Evolutionary conservation across 2,888 invertebrate species (phyloP).

Genomic region (Drosophila demipolita): DNA sequence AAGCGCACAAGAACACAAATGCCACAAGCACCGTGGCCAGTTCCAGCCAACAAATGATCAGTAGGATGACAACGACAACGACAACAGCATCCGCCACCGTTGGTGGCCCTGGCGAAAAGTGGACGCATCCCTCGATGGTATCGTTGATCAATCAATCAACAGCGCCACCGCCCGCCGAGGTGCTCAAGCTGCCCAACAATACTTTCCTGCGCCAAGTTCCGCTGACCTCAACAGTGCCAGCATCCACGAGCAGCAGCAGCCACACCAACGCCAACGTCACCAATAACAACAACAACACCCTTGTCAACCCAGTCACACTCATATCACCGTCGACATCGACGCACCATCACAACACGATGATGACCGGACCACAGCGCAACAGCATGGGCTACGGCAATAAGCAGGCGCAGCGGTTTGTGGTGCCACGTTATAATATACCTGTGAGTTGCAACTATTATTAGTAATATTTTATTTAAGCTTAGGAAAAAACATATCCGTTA

Average conservation of each 20-base stretch:
- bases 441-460: slow-evolving; percentile 58
- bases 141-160: slow-evolving; percentile 45
- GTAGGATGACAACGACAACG: slow-evolving; percentile 21
- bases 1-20: slow-evolving; percentile 23
- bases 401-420: slow-evolving; percentile 58
- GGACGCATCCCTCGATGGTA: slow-evolving; percentile 52
- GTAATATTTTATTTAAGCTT: no score
- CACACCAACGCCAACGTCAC: slow-evolving; percentile 28
- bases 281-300: slow-evolving; percentile 33
- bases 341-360: slow-evolving; percentile 39
- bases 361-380: slow-evolving; percentile 55
- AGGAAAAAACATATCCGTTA: neutral
- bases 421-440: slow-evolving; percentile 81
- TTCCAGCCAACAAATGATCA: slow-evolving; percentile 37
- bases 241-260: slow-evolving; percentile 34
- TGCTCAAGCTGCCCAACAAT: slow-evolving; percentile 81
- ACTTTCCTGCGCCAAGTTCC: slow-evolving; percentile 81
- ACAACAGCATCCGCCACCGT: neutral
- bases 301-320: slow-evolving; percentile 32
- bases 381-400: slow-evolving; percentile 37
- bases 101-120: slow-evolving; percentile 55
- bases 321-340: slow-evolving; percentile 49
- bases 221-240: slow-evolving; percentile 42
- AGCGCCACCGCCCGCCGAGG: slow-evolving; percentile 60
- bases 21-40: slow-evolving; percentile 2